These are phyloP conservation scores for Cantharis rufa DNA, from an alignment of 2,888 invertebrate species.

Conservation along the genomic window DNA sequence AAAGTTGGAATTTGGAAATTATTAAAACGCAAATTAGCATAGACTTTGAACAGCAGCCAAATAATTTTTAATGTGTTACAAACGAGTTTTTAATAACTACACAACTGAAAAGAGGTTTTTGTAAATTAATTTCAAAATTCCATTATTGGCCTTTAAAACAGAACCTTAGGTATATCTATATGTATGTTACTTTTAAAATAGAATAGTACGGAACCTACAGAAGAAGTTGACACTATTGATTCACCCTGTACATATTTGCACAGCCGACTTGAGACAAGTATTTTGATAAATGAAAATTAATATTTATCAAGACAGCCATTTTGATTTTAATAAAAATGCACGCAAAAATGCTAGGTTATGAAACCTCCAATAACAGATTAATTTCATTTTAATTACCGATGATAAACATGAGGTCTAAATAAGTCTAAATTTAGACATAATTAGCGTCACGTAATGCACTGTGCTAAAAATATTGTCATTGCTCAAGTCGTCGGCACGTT, in stretches of 20 bases:
- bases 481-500: background rate
- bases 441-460: background rate
- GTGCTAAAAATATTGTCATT: background rate
- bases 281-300: background rate
- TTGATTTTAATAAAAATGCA: background rate
- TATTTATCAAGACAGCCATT: background rate
- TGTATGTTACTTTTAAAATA: too few relatives aligned
- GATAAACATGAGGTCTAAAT: background rate
- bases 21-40: too few relatives aligned
- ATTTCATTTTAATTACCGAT: too few relatives aligned
- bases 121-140: too few relatives aligned
- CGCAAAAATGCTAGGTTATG: background rate
- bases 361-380: background rate
- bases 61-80: too few relatives aligned
- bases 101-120: too few relatives aligned
- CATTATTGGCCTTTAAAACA: too few relatives aligned
- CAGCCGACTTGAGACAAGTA: background rate
- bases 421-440: background rate
- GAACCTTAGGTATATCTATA: too few relatives aligned
- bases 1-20: too few relatives aligned
- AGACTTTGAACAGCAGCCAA: too few relatives aligned
- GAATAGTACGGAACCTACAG: too few relatives aligned
- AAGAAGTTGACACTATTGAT: background rate
- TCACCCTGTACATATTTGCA: background rate
- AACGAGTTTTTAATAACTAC: too few relatives aligned